Evolutionary conservation across 2,797 vertebrate genomes (phyloP).

Genomic region (Podarcis lilfordi): DNA sequence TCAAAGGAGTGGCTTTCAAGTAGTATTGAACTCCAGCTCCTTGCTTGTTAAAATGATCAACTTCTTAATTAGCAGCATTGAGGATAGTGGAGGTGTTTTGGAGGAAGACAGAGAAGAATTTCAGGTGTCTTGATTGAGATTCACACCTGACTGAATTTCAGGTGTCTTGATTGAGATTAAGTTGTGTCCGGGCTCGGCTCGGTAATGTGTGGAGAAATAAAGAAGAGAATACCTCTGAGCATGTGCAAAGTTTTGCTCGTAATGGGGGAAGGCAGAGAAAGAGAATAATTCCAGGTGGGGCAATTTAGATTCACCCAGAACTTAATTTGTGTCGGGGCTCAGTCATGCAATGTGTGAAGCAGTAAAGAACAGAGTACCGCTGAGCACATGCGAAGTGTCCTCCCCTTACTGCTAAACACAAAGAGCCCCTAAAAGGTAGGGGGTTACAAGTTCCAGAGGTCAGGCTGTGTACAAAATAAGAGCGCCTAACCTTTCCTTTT

Average conservation of each 20-base stretch:
- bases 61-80: background rate
- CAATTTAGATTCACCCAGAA: background rate
- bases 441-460: background rate
- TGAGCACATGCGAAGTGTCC: background rate
- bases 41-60: background rate
- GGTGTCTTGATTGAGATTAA: background rate
- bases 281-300: background rate
- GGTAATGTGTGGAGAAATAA: no score
- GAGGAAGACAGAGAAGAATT: background rate
- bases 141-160: background rate
- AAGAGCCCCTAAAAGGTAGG: background rate
- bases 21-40: background rate
- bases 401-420: background rate
- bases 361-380: background rate
- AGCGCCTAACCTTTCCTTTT: background rate
- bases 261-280: no score
- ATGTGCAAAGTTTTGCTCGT: background rate
- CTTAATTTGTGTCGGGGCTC: background rate
- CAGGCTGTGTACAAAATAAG: background rate
- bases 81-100: background rate
- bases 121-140: background rate
- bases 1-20: background rate
- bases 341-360: background rate
- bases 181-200: background rate
- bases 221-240: background rate